Conservation (phyloP, 2,113 vertebrate genomes). For the Gopherus evgoodei region DNA sequence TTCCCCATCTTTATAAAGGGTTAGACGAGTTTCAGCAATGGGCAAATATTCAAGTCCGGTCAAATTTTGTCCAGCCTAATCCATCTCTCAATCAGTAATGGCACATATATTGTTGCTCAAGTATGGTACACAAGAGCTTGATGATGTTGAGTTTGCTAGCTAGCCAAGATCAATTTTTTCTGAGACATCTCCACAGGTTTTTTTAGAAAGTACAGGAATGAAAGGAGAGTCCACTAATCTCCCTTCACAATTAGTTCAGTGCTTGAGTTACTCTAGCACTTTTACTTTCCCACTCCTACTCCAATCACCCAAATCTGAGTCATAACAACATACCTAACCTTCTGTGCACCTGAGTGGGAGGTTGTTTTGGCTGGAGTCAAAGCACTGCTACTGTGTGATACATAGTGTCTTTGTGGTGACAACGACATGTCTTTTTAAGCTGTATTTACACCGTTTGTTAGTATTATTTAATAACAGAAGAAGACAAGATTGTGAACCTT, state of each 20-base stretch:
- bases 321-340: slow-evolving; percentile 68
- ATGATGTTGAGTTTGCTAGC: neutral
- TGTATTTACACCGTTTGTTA: neutral
- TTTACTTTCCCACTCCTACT: slow-evolving; percentile 74
- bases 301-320: slow-evolving; percentile 72
- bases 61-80: neutral
- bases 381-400: slow-evolving; percentile 57
- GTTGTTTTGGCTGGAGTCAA: slow-evolving; percentile 63
- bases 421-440: slow-evolving; percentile 61
- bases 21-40: neutral
- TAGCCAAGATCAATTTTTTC: neutral
- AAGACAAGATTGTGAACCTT: neutral
- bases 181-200: neutral
- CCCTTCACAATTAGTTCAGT: slow-evolving; percentile 52
- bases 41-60: slow-evolving; percentile 5
- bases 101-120: neutral
- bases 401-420: slow-evolving; percentile 64
- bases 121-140: neutral
- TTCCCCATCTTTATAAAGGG: slow-evolving; percentile 20
- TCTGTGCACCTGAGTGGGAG: slow-evolving; percentile 67
- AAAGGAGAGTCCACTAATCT: slow-evolving; percentile 53
- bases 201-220: neutral
- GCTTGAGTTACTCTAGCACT: slow-evolving; percentile 73
- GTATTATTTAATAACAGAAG: neutral
- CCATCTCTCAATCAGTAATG: neutral